Base-by-base conservation (phyloP, 2,113 vertebrate genomes). In the Rhea americana region DNA sequence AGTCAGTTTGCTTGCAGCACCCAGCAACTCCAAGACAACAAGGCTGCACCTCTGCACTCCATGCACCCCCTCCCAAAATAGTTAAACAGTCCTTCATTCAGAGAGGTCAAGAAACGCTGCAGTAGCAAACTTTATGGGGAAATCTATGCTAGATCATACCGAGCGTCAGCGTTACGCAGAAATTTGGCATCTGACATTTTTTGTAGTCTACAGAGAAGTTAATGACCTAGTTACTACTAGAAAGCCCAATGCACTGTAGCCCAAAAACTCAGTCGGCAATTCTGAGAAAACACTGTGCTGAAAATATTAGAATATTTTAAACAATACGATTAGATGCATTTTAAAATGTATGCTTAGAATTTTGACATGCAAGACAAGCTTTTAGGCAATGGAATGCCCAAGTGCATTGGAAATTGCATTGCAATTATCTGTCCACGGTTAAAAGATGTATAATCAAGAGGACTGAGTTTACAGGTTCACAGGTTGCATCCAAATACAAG, bases 381-480 rank as follows among this genome's bases (percentile, higher is more conserved):
- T 93, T 87, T 48, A 91, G 81, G 93, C 85, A 94, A 89, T 55
- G 43, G 91, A 94, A 96, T 95, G 91, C 85, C 88, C 93, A 95
- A 91, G 88, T 43, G 88, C 77, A 73, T 53, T 79, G 58, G 65
- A 96, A 96, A 95, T 91, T 93, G 85, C 82, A 89, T 93, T 78
- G 81, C 91, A 95, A 96, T 96, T 95, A 84, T 32, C 93, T 66
- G 77, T 76, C 15, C 2, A 45, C 82, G 83, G 77, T 93, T 95
- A 94, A 95, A 95, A 93, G 77, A 95, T 85, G 63, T 90, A 80
- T 94, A 95, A 96, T 95, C 95, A 91, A 89, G 90, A 94, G 81
- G 74, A 94, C 85, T 91, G 77, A 91, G 67, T 81, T 94, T 79
- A 82, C 77, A 94, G 53, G 58, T 88, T 96, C 90, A 71, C 77